phyloP scores from a whole-genome alignment of 2,888 invertebrate species.

The Drosophila colorata region DNA sequence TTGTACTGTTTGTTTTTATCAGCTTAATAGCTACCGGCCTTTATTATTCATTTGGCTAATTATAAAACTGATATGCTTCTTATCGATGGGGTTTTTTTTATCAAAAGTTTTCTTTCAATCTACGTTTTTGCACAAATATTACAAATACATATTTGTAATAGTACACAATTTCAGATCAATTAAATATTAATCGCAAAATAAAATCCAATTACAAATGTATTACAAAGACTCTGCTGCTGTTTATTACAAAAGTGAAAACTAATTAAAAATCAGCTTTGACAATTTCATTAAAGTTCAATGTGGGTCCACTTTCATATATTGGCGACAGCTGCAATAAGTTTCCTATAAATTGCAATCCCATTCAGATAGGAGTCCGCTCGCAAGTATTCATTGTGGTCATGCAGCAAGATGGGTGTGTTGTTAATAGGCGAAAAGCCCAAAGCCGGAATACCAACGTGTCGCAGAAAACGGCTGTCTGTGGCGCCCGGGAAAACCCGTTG shows the following conservation, averaged over 20 bases:
- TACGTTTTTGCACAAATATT: no score
- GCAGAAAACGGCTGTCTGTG: slow-evolving; percentile 93
- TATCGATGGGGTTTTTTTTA: slow-evolving; percentile 35
- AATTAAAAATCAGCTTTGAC: not conserved
- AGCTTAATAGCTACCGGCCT: not conserved
- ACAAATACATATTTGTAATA: no score
- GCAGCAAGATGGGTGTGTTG: slow-evolving; percentile 92
- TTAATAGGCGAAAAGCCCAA: slow-evolving; percentile 96
- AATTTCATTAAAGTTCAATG: not conserved
- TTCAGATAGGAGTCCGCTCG: slow-evolving; percentile 91
- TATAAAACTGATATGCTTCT: slow-evolving; percentile 22
- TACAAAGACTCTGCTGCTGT: not conserved
- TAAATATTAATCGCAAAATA: no score
- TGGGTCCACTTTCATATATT: slow-evolving; percentile 8
- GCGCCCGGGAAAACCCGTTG: slow-evolving; percentile 93
- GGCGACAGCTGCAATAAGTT: slow-evolving; percentile 58
- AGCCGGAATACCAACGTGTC: slow-evolving; percentile 92
- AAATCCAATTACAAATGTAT: not conserved
- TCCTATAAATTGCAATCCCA: slow-evolving; percentile 91
- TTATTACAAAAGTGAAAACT: slow-evolving; percentile 4
- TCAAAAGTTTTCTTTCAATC: slow-evolving; percentile 8
- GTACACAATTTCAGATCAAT: not conserved
- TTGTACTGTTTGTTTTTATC: not conserved
- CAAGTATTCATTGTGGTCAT: slow-evolving; percentile 95
- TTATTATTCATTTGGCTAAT: not conserved